Conservation (phyloP, 2,888 invertebrate species). For the Pristionchus exspectatus region DNA sequence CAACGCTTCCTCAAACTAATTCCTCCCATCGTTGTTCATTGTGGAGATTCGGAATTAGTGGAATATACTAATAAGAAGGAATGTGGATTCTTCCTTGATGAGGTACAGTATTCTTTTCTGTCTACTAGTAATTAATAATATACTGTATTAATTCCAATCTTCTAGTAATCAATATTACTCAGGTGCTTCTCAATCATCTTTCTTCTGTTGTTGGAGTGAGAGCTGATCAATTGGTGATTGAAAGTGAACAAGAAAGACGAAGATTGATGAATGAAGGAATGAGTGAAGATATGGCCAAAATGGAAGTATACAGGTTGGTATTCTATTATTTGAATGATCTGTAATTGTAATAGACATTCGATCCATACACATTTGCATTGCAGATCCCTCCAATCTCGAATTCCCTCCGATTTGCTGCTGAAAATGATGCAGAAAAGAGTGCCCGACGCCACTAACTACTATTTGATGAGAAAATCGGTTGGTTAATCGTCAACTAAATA, state of each 20-base stretch:
- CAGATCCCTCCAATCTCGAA: not conserved
- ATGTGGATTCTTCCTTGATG: conserved; percentile 44
- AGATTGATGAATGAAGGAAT: conserved; percentile 4
- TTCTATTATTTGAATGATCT: not conserved
- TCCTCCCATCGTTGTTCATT: conserved; percentile 24
- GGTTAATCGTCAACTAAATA: conserved; percentile 60
- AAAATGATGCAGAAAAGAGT: conserved; percentile 1
- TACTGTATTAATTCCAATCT: no score
- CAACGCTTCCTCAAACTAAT: conserved; percentile 43
- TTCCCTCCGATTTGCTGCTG: conserved; percentile 22
- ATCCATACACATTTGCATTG: not conserved
- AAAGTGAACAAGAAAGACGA: not conserved
- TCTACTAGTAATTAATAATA: no score
- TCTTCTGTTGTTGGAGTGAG: not conserved
- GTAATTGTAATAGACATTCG: not conserved
- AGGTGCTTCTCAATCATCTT: conserved; percentile 7
- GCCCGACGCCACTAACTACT: conserved; percentile 93
- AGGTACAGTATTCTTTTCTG: not conserved
- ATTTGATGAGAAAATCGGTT: conserved; percentile 97
- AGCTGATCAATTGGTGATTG: conserved; percentile 4
- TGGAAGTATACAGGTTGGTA: conserved; percentile 23
- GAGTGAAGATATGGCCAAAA: not conserved
- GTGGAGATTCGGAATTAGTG: not conserved
- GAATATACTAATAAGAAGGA: conserved; percentile 21
- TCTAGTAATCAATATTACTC: not conserved